Percentiles rank a stretch among this genome's conserved stretches.
These are phyloP conservation scores for Riparia riparia DNA, from an alignment of 2,113 vertebrate genomes.

Conservation along the genomic window DNA sequence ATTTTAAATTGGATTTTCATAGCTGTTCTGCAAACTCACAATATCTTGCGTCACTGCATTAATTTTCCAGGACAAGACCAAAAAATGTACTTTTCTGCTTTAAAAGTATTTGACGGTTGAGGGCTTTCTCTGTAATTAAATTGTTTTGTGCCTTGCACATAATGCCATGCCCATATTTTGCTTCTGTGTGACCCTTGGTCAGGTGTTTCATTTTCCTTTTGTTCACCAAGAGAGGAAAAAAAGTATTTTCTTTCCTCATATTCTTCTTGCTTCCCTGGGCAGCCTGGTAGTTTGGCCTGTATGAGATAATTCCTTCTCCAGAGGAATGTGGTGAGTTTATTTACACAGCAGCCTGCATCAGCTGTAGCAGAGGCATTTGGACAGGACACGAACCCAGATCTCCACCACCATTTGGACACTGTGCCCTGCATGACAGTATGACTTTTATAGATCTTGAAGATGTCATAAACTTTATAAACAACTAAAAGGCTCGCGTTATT, in stretches of 20 bases:
- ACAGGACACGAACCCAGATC: background rate
- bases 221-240: background rate
- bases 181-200: background rate
- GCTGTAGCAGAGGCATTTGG: background rate
- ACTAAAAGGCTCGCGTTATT: background rate
- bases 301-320: background rate
- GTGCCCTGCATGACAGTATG: accelerated
- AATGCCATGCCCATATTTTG: background rate
- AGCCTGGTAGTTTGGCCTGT: background rate
- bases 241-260: background rate
- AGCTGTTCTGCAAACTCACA: background rate
- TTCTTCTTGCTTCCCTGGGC: background rate
- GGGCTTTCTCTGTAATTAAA: background rate
- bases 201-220: background rate
- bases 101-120: background rate
- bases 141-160: background rate
- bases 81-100: background rate
- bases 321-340: background rate
- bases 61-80: background rate
- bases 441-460: background rate
- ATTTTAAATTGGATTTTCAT: background rate
- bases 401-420: background rate
- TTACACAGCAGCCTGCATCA: background rate
- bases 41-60: conserved; percentile 3
- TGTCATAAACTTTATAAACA: background rate